Evolutionary conservation across 1,140 invertebrate species (phyloP), one percentile per base, ranked within the genome.

Genomic region (Oscheius sp.): DNA sequence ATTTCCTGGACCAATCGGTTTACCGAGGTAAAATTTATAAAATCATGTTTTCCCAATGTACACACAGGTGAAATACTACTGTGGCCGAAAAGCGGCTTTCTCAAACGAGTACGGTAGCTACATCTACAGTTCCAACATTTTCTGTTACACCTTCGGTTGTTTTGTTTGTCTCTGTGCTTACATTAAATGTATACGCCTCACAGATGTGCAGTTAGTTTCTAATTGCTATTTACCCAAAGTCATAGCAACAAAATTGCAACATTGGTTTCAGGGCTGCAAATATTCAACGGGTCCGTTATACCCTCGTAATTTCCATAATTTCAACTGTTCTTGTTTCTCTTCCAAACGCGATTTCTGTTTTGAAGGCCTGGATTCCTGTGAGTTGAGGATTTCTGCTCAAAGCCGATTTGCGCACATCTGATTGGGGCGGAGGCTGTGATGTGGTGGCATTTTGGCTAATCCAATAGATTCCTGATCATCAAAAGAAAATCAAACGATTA

Each of bases 31-130:
- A 23, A 23, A 10, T 10, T 58, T 62, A 15, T 31, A n/a, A n/a
- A n/a, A n/a, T n/a, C n/a, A n/a, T n/a, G n/a, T n/a, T n/a, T n/a
- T n/a, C n/a, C n/a, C n/a, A n/a, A n/a, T n/a, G n/a, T n/a, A n/a
- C n/a, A n/a, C n/a, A n/a, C n/a, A n/a, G n/a, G n/a, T n/a, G n/a
- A n/a, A n/a, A n/a, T 73, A 73, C 26, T 73, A 66, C 18, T 73
- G 70, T 65, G 70, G 70, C 23, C 36, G 70, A 42, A 73, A 73
- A 46, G 70, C 59, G 28, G 70, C 70, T 15, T 73, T 73, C 36
- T 65, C 59, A 31, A 38, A 65, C 32, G 49, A 55, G 7, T 73
- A 73, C 34, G 70, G 59, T 34, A 64, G 38, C 3, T 73, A 64
- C 35, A 65, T 73, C 36, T 73, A 73, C 38, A 35, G 52, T 28